Conservation (phyloP, 1,140 invertebrate species). For the Panagrolaimus sp. region DNA sequence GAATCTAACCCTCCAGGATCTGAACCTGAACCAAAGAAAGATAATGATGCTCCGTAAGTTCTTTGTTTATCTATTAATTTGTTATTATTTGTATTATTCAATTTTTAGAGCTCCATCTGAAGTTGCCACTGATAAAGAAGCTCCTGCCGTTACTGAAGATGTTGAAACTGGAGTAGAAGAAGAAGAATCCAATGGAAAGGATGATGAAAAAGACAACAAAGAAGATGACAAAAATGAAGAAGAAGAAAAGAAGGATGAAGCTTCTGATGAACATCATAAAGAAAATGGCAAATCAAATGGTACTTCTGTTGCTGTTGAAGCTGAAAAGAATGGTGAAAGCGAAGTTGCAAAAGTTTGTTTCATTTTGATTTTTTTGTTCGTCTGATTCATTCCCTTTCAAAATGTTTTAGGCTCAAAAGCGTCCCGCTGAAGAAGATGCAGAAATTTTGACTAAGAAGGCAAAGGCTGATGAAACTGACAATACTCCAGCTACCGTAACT, state of each 20-base stretch:
- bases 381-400: slow-evolving; percentile 17
- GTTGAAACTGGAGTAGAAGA: not conserved
- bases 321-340: not conserved
- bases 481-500: not conserved
- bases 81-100: not conserved
- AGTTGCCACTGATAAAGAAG: not conserved
- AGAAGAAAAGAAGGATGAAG: not conserved
- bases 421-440: not conserved
- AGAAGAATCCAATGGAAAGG: not conserved
- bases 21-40: no score
- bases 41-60: not conserved
- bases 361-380: not conserved
- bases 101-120: slow-evolving; percentile 10
- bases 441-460: not conserved
- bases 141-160: not conserved
- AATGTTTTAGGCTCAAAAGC: not conserved
- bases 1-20: no score
- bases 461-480: not conserved
- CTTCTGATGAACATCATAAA: not conserved
- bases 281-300: not conserved
- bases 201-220: not conserved
- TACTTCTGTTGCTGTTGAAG: not conserved
- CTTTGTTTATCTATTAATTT: not conserved
- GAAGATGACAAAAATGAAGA: not conserved
- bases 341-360: slow-evolving; percentile 10